Base-by-base conservation (phyloP, 2,113 vertebrate species). In the Lamprologus speciosus region DNA sequence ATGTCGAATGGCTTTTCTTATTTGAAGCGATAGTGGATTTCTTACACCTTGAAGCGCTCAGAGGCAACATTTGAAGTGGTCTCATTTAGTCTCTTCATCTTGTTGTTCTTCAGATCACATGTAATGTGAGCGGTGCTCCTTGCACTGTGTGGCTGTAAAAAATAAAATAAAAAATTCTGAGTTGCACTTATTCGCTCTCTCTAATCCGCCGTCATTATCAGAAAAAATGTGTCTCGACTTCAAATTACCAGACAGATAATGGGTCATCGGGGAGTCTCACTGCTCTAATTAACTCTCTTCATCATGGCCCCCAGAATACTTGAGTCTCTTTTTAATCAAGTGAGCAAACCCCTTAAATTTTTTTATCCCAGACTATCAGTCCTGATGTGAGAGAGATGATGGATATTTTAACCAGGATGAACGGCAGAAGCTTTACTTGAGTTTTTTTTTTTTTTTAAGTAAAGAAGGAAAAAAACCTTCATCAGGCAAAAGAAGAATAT, bases 191-290 rank as follows among this genome's bases (percentile, higher is more conserved):
- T 84, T 45, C 4, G 33, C 82, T 45, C 82, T 28, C 37, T 87
- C 68, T 87, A 75, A 91, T 85, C 84, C 65, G 81, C 60, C 80
- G 40, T 94, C 80, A 84, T 82, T 83, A 93, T 85, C 83, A 58
- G 26, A 73, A 21, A 54, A 85, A 87, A 55, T 85, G 81, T 80
- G 81, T 88, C 89, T 89, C 50, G 82, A 84, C 88, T 91, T 60
- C 33, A 89, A 93, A 92, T 94, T 83, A 86, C 81, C 35, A 17
- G 11, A 37, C n/a, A 81, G 80, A 89, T 83, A 87, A 86, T 28
- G 13, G 87, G 85, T 88, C 90, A 83, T 42, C 8, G 5, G 54
- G 58, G 50, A 7, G 33, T 85, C 87, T 84, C 53, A 2, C 81
- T 31, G 80, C 88, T 89, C 82, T 84, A 85, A 92, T 90, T 81